Conservation (phyloP, 2,888 invertebrate species). For the Heliconius cydno region DNA sequence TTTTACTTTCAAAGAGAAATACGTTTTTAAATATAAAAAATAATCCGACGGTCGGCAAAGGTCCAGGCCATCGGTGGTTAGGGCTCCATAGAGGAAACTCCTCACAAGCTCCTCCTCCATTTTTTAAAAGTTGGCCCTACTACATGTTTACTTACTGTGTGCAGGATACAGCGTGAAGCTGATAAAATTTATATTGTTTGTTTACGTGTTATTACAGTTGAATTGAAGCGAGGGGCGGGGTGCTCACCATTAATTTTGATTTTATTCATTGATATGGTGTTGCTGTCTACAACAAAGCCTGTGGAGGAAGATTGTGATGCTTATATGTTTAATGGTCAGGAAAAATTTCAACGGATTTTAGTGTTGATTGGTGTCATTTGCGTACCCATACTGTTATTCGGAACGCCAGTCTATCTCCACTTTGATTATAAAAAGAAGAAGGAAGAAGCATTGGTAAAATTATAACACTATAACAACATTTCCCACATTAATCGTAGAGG, state of each 20-base stretch:
- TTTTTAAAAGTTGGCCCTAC: too few species aligned
- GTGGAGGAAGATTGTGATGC: slow-evolving; percentile 70
- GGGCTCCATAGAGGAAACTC: too few species aligned
- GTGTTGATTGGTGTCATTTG: slow-evolving; percentile 84
- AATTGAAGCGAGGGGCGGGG: slow-evolving; percentile 58
- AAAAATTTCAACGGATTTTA: slow-evolving; percentile 82
- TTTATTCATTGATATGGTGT: slow-evolving; percentile 90
- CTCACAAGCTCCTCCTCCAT: too few species aligned
- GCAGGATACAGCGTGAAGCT: neutral
- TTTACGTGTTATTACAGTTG: slow-evolving; percentile 49
- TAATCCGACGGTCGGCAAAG: too few species aligned
- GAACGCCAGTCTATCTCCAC: slow-evolving; percentile 86
- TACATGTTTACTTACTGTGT: too few species aligned
- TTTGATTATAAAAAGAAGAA: slow-evolving; percentile 52
- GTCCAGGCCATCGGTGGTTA: too few species aligned
- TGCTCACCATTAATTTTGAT: slow-evolving; percentile 91
- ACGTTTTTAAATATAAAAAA: too few species aligned
- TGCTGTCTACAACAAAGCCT: slow-evolving; percentile 69
- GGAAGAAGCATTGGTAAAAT: slow-evolving; percentile 50
- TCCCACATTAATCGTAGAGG: neutral
- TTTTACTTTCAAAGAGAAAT: neutral
- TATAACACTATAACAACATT: neutral
- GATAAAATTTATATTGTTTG: neutral
- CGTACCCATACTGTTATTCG: slow-evolving; percentile 89
- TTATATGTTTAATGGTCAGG: slow-evolving; percentile 83